Evolutionary conservation across 2,113 vertebrate species (phyloP), one percentile per base, ranked within the genome.

Genomic region (Scomber colias): DNA sequence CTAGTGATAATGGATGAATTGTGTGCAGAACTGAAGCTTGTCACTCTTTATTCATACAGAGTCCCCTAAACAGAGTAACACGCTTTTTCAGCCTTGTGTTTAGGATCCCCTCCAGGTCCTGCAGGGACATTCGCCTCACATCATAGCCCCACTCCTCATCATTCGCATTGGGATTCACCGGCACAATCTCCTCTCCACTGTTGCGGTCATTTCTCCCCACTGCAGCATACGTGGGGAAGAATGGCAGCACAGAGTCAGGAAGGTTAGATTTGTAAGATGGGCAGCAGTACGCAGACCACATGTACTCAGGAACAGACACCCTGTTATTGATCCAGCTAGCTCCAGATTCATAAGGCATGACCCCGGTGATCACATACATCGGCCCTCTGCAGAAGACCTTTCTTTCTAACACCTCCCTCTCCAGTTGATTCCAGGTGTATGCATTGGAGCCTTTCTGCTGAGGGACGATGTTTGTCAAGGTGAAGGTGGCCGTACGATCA

Each of bases 401-500:
- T 8, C 21, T 65, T 1, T 0, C 31, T 35, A 84, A n/a, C 30
- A 91, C 56, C 3, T 66, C 48, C 0, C 1, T 57, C 89, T 96
- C 95, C 0, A 96, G 92, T 17, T 6, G 3, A 1, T 4, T 94
- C 96, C 96, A 96, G 24, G 93, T 71, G 0, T 95, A 95, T 0
- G 74, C 19, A 0, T 96, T 96, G 60, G 96, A 96, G 10, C 88
- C 94, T 0, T 19, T 35, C 3, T 35, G 1, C 85, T 96, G 95
- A 5, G 95, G 95, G 4, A 96, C 92, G 0, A 95, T 88, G 81
- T 96, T 96, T 21, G 95, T 96, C 68, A 96, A 92, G 63, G 93
- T 96, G 90, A 96, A 96, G 16, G 95, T 96, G 3, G 95, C 92
- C 0, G 46, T 0, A 0, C 84, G 93, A 85, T 92, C 87, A 7